Evolutionary conservation across 30 jellyfish, hydroid and myxozoan species (phyloP), one percentile per base, ranked within the genome.

Genomic region (Rhopilema esculentum): DNA sequence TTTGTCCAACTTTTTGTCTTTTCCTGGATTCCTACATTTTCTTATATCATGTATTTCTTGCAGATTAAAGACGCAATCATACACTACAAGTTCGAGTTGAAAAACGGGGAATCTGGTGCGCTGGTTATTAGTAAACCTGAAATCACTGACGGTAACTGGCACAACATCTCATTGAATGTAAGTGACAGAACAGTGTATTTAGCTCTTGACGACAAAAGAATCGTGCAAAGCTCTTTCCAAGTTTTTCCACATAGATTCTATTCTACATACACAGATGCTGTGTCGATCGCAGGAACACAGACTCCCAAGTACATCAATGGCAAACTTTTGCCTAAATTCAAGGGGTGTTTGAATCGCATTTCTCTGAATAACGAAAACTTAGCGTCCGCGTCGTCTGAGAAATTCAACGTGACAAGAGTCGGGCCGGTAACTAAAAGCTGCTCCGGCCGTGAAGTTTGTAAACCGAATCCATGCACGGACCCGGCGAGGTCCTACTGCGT

Each of bases 91-190:
- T 92, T 87, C 25, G 82, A 53, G 20, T 57, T 64, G 0, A 61
- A 27, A 32, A 61, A 72, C 15, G 57, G 61, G 64, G 88, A 75
- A 1, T 69, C 80, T 25, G 74, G 90, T 23, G 18, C 86, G 61
- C 4, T 52, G 66, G 64, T 88, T n/a, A 57, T 64, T 21, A 32
- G 72, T 21, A 40, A 64, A 26, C 96, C 91, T 9, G 20, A 30
- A 22, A 80, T 89, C 28, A 75, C 51, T 20, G 98, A 92, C 64
- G 98, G 98, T 20, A 51, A 62, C 40, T 92, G 98, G 98, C 98
- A 92, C 53, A 80, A 80, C 52, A 51, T 92, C 64, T 28, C 91
- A 0, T 32, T 87, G 73, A 19, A 19, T 28, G 98, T 81, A 19
- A 72, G 72, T n/a, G 90, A 52, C 24, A 86, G 52, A 23, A 50